Evolutionary conservation across 1,140 invertebrate species (phyloP).

Genomic region (Lordiphosa clarofinis): DNA sequence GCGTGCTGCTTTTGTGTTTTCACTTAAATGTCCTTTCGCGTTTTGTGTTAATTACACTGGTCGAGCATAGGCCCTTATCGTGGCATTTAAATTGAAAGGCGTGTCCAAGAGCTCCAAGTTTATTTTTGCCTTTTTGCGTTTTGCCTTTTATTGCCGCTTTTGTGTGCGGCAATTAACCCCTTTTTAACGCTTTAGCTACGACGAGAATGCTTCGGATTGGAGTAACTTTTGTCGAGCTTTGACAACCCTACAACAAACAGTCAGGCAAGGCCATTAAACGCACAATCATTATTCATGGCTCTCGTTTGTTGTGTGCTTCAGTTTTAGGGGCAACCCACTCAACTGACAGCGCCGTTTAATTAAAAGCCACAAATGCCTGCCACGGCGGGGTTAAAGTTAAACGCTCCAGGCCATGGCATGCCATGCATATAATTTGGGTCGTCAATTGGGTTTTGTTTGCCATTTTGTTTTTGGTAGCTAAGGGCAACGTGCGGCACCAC

Average conservation of each 20-base stretch:
- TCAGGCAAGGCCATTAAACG: slow-evolving; percentile 26
- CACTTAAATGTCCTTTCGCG: slow-evolving; percentile 55
- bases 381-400: slow-evolving; percentile 36
- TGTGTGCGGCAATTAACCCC: slow-evolving; percentile 46
- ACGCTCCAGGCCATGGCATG: slow-evolving; percentile 16
- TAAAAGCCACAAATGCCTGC: slow-evolving; percentile 39
- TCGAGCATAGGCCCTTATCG: slow-evolving; percentile 35
- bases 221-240: background rate
- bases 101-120: slow-evolving; percentile 41
- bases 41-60: slow-evolving; percentile 56
- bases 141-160: slow-evolving; percentile 23
- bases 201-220: slow-evolving; percentile 19
- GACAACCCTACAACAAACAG: slow-evolving; percentile 21
- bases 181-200: slow-evolving; percentile 17
- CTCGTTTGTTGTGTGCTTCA: background rate
- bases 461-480: slow-evolving; percentile 35
- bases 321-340: slow-evolving; percentile 22
- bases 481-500: slow-evolving; percentile 19
- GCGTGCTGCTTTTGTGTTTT: slow-evolving; percentile 40
- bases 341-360: slow-evolving; percentile 49
- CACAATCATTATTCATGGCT: slow-evolving; percentile 49
- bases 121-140: slow-evolving; percentile 23
- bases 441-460: slow-evolving; percentile 9
- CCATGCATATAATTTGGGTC: slow-evolving; percentile 40
- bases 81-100: slow-evolving; percentile 59